phyloP scores from a whole-genome alignment of 2,797 vertebrate species.

The Malurus splendens region DNA sequence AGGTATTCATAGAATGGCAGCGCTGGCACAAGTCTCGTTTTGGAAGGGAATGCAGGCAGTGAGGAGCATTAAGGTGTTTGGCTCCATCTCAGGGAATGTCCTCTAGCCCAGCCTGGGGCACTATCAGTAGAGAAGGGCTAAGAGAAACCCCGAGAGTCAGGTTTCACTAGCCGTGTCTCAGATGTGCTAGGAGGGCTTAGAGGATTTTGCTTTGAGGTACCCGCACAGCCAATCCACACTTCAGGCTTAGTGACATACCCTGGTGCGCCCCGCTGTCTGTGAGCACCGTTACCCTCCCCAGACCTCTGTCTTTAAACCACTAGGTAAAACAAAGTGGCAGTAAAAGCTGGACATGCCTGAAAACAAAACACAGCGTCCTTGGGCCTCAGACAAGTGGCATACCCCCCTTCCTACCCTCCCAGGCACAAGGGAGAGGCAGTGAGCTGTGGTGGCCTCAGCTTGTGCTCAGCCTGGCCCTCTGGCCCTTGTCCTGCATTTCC shows the following conservation, averaged over 20 bases:
- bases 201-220: background rate
- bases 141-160: background rate
- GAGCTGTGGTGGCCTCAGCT: background rate
- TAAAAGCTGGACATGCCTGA: background rate
- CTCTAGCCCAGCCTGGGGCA: background rate
- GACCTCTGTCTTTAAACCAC: background rate
- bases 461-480: background rate
- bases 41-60: background rate
- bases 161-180: background rate
- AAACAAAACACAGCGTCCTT: background rate
- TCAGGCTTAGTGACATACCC: background rate
- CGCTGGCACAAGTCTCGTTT: background rate
- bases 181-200: background rate
- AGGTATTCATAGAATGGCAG: background rate
- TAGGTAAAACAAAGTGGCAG: background rate
- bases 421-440: background rate
- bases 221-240: background rate
- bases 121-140: background rate
- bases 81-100: background rate
- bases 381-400: background rate
- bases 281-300: background rate
- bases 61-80: background rate
- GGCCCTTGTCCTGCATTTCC: constrained; percentile 88
- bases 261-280: accelerated
- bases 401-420: background rate